Evolutionary conservation across 2,888 invertebrate species (phyloP).

Genomic region (Pristionchus entomophagus): DNA sequence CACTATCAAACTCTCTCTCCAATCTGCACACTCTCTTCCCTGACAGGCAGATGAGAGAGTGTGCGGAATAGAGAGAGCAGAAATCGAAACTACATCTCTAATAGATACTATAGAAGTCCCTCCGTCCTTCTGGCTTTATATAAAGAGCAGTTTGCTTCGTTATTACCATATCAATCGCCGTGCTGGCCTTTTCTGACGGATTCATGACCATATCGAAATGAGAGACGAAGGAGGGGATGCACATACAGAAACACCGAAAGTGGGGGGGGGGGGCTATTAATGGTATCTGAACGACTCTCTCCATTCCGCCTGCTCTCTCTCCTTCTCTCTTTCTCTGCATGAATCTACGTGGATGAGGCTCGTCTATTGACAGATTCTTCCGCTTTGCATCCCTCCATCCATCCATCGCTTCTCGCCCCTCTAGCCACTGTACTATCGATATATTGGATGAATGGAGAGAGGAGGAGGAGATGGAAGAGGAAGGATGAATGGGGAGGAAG

Average conservation of each 20-base stretch:
- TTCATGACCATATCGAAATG: neutral
- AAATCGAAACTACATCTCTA: no score
- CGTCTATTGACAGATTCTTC: constrained; percentile 29
- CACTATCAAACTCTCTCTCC: no score
- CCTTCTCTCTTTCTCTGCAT: neutral
- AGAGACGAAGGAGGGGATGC: neutral
- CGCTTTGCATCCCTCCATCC: neutral
- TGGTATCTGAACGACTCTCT: constrained; percentile 8
- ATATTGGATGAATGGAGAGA: constrained; percentile 31
- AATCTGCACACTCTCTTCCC: no score
- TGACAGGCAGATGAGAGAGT: no score
- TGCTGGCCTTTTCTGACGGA: neutral
- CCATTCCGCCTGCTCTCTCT: neutral
- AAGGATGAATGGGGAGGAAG: neutral
- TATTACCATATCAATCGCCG: neutral
- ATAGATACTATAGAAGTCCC: no score
- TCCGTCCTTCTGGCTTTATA: no score
- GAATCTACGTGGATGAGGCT: constrained; percentile 19
- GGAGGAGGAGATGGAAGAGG: neutral
- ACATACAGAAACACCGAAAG: neutral
- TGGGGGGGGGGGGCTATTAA: neutral
- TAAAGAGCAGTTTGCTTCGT: neutral
- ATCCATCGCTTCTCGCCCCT: constrained; percentile 24
- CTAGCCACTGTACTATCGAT: constrained; percentile 7
- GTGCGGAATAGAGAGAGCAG: no score